Base-by-base conservation (phyloP, 2,113 vertebrate genomes). In the Hyaena hyaena region DNA sequence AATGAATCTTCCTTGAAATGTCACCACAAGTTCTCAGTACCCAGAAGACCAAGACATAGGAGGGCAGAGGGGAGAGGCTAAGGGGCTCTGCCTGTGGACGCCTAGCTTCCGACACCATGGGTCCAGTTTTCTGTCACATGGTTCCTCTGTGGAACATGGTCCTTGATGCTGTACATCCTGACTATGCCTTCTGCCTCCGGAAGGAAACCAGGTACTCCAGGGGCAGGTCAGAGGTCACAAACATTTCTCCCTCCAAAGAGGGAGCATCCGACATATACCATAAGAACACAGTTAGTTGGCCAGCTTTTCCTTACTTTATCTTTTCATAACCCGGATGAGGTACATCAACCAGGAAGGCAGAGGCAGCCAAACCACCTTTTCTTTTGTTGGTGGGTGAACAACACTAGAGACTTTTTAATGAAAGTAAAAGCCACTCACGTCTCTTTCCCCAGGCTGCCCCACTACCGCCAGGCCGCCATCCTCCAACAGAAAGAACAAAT, bases 1-100 rank as follows among this genome's bases (percentile, higher is more conserved):
- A 79, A 81, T 88, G 85, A 43, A 76, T 23, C 24, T 21, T 86
- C 87, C 79, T 74, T 71, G 77, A 93, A 83, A 77, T 35, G n/a
- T 79, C 95, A 82, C 58, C 66, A 26, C 9, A 2, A 4, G 26
- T 21, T 88, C 33, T 80, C 43, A 73, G 5, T 33, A 23, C 65
- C n/a, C 26, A 12, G 61, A 92, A 90, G 73, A 84, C 43, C 3
- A 33, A 58, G 61, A 31, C 26, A 3, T 0, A 6, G 61, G 61
- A 50, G 28, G 15, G 7, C 8, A 43, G 19, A 19, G 28, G 16
- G 19, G n/a, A 21, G 6, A 3, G 17, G 31, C 10, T 4, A 16
- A 0, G 0, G 48, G 55, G 65, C 7, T 4, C 65, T 15, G 4
- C 2, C 39, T 26, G 19, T 23, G 26, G 63, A 92, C 80, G 35